Conservation (phyloP, 2,113 vertebrate species). For the human (Homo sapiens) region DNA sequence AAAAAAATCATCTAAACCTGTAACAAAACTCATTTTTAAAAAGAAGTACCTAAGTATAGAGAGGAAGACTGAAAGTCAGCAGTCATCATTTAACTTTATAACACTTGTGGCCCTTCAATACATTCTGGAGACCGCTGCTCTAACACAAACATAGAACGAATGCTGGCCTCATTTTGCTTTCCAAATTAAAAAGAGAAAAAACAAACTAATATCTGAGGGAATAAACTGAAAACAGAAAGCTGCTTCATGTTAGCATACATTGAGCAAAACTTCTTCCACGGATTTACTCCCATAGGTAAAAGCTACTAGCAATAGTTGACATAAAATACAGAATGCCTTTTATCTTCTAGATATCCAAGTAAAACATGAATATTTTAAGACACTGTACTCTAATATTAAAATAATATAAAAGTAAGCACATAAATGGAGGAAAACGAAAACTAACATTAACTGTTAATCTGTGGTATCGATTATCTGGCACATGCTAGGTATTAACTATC, state of each 20-base stretch:
- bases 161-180: not conserved
- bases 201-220: not conserved
- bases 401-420: conserved; percentile 2
- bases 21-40: not conserved
- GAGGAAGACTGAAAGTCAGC: not conserved
- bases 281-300: not conserved
- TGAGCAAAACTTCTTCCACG: not conserved
- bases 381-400: not conserved
- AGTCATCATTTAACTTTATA: conserved; percentile 2
- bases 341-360: not conserved
- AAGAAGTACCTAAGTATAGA: not conserved
- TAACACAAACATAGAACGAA: not conserved
- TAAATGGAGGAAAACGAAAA: not conserved
- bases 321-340: not conserved
- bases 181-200: not conserved
- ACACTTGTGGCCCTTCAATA: not conserved
- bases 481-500: not conserved
- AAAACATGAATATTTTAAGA: not conserved
- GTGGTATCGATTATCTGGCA: not conserved
- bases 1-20: not conserved
- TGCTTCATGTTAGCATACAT: not conserved
- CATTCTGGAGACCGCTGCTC: not conserved
- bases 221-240: conserved; percentile 16
- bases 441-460: not conserved
- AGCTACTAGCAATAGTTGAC: conserved; percentile 26